Percentiles rank a stretch among this genome's conserved stretches.
These are phyloP conservation scores for Hipparchia semele DNA, from an alignment of 2,888 invertebrate species.

Conservation along the genomic window DNA sequence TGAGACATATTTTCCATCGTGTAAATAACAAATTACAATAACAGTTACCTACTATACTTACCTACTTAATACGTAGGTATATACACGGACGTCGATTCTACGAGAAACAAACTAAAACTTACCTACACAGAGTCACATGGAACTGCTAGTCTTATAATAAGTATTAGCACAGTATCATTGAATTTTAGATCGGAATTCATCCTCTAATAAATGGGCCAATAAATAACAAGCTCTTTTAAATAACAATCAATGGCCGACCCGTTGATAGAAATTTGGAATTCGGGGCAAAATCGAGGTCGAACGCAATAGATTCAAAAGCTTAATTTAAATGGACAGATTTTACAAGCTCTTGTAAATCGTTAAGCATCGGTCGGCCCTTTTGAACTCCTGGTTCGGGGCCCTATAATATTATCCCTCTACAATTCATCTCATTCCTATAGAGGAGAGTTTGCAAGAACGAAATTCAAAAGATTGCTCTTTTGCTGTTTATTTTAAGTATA, in stretches of 20 bases:
- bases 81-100: no score
- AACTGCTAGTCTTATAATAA: not conserved
- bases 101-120: no score
- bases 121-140: not conserved
- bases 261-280: slow-evolving; percentile 11
- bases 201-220: slow-evolving; percentile 2
- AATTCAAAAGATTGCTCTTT: no score
- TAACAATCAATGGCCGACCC: slow-evolving; percentile 1
- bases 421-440: not conserved
- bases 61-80: no score
- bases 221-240: slow-evolving; percentile 14
- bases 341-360: slow-evolving; percentile 14
- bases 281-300: slow-evolving; percentile 3
- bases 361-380: not conserved
- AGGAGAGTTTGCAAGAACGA: not conserved
- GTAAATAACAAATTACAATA: no score
- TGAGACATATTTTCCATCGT: no score
- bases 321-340: slow-evolving; percentile 5
- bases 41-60: no score
- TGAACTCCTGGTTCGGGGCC: not conserved
- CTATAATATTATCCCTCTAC: not conserved
- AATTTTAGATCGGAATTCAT: not conserved
- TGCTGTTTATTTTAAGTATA: no score
- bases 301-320: slow-evolving; percentile 18
- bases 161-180: not conserved